Conservation (phyloP, 2,888 invertebrate species). For the Nemoura dubitans region DNA sequence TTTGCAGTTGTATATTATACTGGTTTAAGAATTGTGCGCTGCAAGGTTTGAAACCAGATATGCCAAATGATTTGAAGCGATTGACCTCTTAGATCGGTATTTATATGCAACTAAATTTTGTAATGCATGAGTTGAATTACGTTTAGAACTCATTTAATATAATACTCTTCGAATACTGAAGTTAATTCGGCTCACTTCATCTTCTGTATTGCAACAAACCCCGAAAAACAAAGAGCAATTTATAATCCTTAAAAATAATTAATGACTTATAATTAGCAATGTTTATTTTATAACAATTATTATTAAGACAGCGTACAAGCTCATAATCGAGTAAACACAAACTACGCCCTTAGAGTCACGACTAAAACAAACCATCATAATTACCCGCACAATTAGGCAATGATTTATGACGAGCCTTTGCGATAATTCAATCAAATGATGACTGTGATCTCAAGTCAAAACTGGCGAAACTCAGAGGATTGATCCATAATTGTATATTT, state of each 20-base stretch:
- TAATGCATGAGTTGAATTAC: too few relatives aligned
- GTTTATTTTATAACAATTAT: background rate
- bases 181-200: background rate
- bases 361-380: background rate
- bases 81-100: background rate
- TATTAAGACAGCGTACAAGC: background rate
- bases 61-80: background rate
- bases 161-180: too few relatives aligned
- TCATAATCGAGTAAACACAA: background rate
- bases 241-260: background rate
- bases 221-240: background rate
- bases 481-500: background rate
- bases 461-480: background rate
- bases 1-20: background rate
- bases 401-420: background rate
- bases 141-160: too few relatives aligned
- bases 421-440: background rate
- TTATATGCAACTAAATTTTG: too few relatives aligned
- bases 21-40: background rate
- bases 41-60: background rate
- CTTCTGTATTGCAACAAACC: background rate
- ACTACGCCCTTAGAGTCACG: background rate
- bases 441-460: background rate
- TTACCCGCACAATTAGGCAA: background rate
- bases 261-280: background rate